Evolutionary conservation across 2,888 invertebrate species (phyloP).

Genomic region (Eupithecia insigniata): DNA sequence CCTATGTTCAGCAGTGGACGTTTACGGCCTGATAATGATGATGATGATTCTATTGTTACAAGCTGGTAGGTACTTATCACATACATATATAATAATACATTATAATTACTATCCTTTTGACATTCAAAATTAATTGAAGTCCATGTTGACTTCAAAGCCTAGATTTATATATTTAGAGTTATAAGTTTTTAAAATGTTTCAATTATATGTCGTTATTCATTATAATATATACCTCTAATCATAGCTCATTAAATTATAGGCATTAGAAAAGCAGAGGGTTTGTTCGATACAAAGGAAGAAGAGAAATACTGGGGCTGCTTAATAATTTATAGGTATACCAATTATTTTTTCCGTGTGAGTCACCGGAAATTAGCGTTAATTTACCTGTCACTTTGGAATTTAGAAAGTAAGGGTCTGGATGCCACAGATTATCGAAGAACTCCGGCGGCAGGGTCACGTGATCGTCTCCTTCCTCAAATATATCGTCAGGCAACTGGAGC

Average conservation of each 20-base stretch:
- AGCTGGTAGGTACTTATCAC: background rate
- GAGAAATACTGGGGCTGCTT: background rate
- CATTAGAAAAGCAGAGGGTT: background rate
- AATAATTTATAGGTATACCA: background rate
- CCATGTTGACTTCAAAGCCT: background rate
- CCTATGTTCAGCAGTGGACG: no score
- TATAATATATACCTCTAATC: no score
- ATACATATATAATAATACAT: no score
- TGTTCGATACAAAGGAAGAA: background rate
- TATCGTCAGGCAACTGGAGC: constrained; percentile 89
- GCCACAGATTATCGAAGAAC: constrained; percentile 94
- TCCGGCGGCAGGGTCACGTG: constrained; percentile 91
- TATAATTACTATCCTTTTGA: background rate
- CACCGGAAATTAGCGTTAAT: background rate
- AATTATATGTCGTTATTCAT: no score
- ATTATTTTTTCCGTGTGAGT: background rate
- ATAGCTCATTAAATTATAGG: background rate
- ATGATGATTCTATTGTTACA: background rate
- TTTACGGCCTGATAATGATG: no score
- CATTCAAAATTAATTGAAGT: background rate
- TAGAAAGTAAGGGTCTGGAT: constrained; percentile 93
- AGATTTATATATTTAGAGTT: no score
- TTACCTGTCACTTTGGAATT: constrained; percentile 93
- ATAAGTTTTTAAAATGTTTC: no score
- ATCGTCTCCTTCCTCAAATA: constrained; percentile 92